Evolutionary conservation across 2,113 vertebrate genomes (phyloP), one percentile per base, ranked within the genome.

Genomic region (Uria aalge): DNA sequence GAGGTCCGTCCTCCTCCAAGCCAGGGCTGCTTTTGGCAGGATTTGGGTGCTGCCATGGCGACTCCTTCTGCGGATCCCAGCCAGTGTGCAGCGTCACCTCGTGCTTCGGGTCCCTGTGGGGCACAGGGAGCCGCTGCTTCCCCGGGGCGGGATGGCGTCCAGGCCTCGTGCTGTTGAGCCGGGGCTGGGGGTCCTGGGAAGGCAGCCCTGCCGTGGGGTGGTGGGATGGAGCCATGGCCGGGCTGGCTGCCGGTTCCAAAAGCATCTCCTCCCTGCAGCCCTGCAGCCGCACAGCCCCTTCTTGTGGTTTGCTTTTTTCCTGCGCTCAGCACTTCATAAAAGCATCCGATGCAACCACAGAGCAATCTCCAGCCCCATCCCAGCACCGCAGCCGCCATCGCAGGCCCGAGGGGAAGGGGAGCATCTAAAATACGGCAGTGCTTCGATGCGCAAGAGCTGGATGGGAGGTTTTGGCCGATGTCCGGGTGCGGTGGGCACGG

Each of bases 261-360:
- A 40, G 30, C 6, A 1, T 71, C 89, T 85, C 62, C n/a, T 68
- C 63, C 18, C 79, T 59, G 64, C 78, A 85, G 93, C 74, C n/a
- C 93, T 75, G 92, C 95, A 52, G 85, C 83, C 75, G 74, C 66
- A 0, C 79, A 12, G 90, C 91, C 81, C 77, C 78, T 50, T 29
- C 64, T n/a, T 40, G 88, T 8, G 96, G 97, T 96, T 97, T 92
- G 75, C 43, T 52, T 36, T 87, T 93, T 67, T 36, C 81, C 86
- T 83, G 89, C n/a, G 2, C 94, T 98, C 96, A 96, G 94, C 91
- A 82, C 92, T 97, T 87, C 14, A 6, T 64, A 52, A 96, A 94
- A 96, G 96, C 94, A 81, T 91, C 83, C 15, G 13, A 52, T 7
- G 84, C 3, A 41, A 96, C 96, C 97, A 87, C 97, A 97, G 92